Percentiles rank a stretch among this genome's conserved stretches.
Conservation (phyloP, 2,888 invertebrate genomes). For the Cylindroiulus punctatus region DNA sequence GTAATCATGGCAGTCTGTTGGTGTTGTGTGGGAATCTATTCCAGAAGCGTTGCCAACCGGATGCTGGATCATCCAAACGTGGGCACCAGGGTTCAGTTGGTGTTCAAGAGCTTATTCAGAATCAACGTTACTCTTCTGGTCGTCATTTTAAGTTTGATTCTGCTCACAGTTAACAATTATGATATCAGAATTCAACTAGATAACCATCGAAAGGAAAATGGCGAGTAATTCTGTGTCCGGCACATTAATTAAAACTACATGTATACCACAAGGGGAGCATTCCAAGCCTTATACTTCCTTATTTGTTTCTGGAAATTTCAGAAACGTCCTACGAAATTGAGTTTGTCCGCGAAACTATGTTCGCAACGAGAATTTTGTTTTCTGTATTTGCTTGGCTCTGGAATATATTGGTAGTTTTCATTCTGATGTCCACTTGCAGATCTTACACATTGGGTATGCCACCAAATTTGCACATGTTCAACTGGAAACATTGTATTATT, state of each 20-base stretch:
- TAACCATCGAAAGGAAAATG: neutral
- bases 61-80: neutral
- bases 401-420: slow-evolving; percentile 4
- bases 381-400: neutral
- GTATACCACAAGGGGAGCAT: too few relatives aligned
- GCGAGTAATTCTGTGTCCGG: neutral
- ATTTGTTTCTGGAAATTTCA: neutral
- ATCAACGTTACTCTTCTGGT: neutral
- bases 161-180: neutral
- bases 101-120: neutral
- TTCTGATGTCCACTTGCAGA: neutral
- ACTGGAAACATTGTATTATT: too few relatives aligned
- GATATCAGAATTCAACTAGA: neutral
- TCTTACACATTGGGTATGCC: slow-evolving; percentile 29
- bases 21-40: neutral
- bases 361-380: neutral
- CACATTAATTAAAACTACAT: too few relatives aligned
- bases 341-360: neutral
- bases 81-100: neutral
- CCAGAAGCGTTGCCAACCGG: neutral
- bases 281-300: too few relatives aligned
- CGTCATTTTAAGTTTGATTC: neutral
- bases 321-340: neutral
- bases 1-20: neutral
- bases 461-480: too few relatives aligned